phyloP scores from a whole-genome alignment of 2,113 vertebrate species.

The Candoia aspera region DNA sequence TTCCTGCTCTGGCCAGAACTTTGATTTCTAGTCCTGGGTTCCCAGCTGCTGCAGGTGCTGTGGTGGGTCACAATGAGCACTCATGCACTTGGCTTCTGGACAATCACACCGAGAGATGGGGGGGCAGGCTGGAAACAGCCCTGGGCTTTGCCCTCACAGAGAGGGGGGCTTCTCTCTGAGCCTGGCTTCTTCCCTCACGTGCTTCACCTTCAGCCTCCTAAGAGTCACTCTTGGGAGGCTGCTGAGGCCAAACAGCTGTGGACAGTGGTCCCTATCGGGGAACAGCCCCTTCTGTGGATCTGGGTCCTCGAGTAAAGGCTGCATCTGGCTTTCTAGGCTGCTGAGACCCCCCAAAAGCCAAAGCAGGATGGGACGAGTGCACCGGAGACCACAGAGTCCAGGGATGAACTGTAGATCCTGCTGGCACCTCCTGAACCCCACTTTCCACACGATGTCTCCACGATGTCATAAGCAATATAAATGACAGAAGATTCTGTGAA shows the following conservation, averaged over 20 bases:
- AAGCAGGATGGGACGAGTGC: neutral
- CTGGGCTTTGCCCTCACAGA: neutral
- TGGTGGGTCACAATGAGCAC: neutral
- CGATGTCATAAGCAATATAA: neutral
- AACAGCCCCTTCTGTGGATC: neutral
- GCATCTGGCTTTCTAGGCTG: slow-evolving; percentile 47
- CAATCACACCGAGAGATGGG: neutral
- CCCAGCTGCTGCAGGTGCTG: neutral
- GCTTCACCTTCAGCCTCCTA: neutral
- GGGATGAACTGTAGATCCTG: slow-evolving; percentile 55
- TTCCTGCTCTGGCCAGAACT: neutral
- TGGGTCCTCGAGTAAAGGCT: neutral
- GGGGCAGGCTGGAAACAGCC: neutral
- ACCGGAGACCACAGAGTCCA: fast-evolving
- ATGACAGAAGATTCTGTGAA: neutral
- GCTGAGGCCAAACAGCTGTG: neutral
- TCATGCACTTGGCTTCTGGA: neutral
- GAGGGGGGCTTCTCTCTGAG: neutral
- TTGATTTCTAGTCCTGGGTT: neutral
- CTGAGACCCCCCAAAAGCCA: neutral
- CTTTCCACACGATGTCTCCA: neutral
- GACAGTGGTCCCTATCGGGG: neutral
- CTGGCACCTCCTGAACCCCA: neutral
- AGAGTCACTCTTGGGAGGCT: neutral
- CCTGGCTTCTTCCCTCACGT: neutral